Evolutionary conservation across 1,140 invertebrate genomes (phyloP), one percentile per base, ranked within the genome.

Genomic region (Meloidogyne floridensis): DNA sequence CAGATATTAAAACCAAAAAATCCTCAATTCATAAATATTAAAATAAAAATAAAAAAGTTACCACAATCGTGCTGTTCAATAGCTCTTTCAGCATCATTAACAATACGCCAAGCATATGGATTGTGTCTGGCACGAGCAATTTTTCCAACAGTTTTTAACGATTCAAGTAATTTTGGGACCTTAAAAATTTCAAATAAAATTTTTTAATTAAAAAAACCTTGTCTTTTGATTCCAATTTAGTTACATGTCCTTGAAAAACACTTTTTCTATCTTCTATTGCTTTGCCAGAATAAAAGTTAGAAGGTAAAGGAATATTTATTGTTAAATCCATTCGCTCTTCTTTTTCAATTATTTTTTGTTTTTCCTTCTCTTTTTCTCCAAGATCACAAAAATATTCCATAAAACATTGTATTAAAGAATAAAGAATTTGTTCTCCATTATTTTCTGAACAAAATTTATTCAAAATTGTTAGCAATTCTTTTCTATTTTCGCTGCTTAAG

Each of bases 51-150:
- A 15, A 85, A 20, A 51, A 65, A 85, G 32, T 79, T 32, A 69
- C 70, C 86, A 70, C 88, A 88, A 69, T 86, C 85, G 54, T 85
- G 73, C 9, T 65, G 47, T n/a, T 84, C 84, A 77, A 84, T 71
- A 11, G 75, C 18, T 51, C 69, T 42, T 65, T 43, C 8, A 47
- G 11, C 65, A 10, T 1, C 11, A 13, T 15, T 20, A 13, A 81
- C 18, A 56, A 88, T 65, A 20, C 84, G 42, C 53, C 84, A 89
- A 8, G 88, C 88, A 47, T 81, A 85, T 6, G 89, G 88, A 70
- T 90, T 90, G 76, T 89, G 88, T 7, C 89, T 89, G 2, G 88
- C 88, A n/a, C 88, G 76, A 15, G 84, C 84, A 32, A 89, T 88
- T 81, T 89, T 89, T 32, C 69, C 75, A 75, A 89, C 89, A 20